Conservation (phyloP, 2,888 invertebrate genomes). For the Meteorus cinctellus region DNA sequence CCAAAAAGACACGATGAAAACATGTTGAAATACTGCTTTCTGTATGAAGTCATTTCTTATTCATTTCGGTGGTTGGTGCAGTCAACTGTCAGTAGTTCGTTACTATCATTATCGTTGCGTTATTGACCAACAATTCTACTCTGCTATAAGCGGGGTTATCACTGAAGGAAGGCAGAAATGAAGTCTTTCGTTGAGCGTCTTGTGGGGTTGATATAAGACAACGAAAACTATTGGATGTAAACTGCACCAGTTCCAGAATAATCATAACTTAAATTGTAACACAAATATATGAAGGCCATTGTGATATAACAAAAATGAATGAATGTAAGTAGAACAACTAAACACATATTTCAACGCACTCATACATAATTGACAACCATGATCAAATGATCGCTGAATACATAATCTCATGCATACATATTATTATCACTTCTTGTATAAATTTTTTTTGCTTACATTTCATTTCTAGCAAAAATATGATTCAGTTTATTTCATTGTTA, state of each 20-base stretch:
- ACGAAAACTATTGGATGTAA: background rate
- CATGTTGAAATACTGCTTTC: slow-evolving; percentile 71
- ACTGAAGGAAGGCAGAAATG: no score
- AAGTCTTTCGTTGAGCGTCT: no score
- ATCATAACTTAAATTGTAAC: slow-evolving; percentile 56
- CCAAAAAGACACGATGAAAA: background rate
- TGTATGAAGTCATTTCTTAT: slow-evolving; percentile 60
- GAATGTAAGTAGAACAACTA: slow-evolving; percentile 57
- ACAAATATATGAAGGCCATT: slow-evolving; percentile 67
- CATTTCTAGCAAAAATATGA: slow-evolving; percentile 69
- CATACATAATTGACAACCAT: slow-evolving; percentile 23
- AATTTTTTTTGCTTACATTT: slow-evolving; percentile 15
- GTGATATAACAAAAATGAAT: slow-evolving; percentile 66
- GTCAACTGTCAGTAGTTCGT: no score
- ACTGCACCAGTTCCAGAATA: slow-evolving; percentile 47
- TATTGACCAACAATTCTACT: no score
- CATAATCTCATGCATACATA: slow-evolving; percentile 3
- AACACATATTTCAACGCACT: slow-evolving; percentile 56
- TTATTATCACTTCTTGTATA: slow-evolving; percentile 34
- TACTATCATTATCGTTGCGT: no score
- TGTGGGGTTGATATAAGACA: no score
- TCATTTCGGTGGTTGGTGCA: background rate
- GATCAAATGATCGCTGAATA: slow-evolving; percentile 11
- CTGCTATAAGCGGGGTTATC: no score
- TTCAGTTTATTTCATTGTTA: slow-evolving; percentile 64